Conservation (phyloP, 2,113 vertebrate genomes). For the Muntiacus muntjak region DNA sequence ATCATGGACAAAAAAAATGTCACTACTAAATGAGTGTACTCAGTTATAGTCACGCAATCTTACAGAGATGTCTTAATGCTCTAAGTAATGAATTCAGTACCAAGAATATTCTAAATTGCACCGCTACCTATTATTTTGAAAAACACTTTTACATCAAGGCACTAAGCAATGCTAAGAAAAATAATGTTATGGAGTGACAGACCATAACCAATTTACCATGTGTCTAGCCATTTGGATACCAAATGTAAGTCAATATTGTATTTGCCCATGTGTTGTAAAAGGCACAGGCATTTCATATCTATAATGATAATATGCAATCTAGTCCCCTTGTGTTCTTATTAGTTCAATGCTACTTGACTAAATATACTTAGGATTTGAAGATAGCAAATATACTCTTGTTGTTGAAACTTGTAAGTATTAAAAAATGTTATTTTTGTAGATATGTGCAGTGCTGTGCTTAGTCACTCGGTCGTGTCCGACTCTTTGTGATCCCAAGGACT, state of each 20-base stretch:
- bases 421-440: constrained; percentile 49
- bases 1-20: neutral
- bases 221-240: neutral
- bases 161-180: neutral
- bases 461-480: neutral
- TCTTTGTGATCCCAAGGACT: neutral
- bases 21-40: neutral
- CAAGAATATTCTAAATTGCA: neutral
- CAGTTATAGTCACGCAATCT: neutral
- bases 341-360: constrained; percentile 38
- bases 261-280: constrained; percentile 43
- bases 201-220: neutral
- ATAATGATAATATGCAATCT: constrained; percentile 43
- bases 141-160: neutral
- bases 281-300: constrained; percentile 38
- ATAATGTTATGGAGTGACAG: neutral
- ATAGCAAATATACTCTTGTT: constrained; percentile 43
- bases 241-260: constrained; percentile 12
- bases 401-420: constrained; percentile 36
- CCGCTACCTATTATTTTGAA: neutral
- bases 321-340: constrained; percentile 56
- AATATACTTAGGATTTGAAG: constrained; percentile 11
- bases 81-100: neutral
- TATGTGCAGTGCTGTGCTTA: neutral
- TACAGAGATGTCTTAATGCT: neutral